A percentile compares a stretch with the other conserved stretches of the same genome.
phyloP scores from a whole-genome alignment of 2,888 invertebrate species.

The Polyommatus iphigenia region DNA sequence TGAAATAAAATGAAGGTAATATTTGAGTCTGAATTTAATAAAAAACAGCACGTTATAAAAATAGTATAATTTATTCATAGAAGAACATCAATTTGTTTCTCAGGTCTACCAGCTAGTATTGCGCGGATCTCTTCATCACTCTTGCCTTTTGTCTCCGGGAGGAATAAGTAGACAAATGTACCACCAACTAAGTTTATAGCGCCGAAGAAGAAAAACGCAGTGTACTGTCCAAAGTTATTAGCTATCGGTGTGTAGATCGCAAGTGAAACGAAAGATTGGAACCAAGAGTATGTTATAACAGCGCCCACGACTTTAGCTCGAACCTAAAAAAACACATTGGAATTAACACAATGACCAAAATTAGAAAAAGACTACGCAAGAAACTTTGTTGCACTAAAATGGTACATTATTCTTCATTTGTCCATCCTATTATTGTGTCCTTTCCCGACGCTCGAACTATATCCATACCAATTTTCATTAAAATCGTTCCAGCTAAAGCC shows the following conservation, averaged over 20 bases:
- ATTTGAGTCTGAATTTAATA: too few species aligned
- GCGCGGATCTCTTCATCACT: constrained; percentile 56
- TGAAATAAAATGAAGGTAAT: too few species aligned
- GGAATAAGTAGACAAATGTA: constrained; percentile 51
- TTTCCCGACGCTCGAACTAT: too few species aligned
- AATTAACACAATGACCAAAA: too few species aligned
- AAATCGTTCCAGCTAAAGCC: too few species aligned
- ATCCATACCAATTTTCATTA: too few species aligned
- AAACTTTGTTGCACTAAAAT: too few species aligned
- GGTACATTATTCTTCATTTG: too few species aligned
- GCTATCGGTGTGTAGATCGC: constrained; percentile 46
- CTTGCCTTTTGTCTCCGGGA: constrained; percentile 70
- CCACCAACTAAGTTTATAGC: constrained; percentile 53
- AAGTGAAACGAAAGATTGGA: constrained; percentile 49
- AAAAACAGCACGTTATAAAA: neutral
- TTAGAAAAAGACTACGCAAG: too few species aligned
- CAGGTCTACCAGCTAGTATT: constrained; percentile 7
- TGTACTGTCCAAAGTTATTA: constrained; percentile 52
- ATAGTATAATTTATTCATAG: neutral
- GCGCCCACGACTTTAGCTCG: constrained; percentile 54
- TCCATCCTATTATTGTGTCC: too few species aligned
- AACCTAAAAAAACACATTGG: constrained; percentile 48
- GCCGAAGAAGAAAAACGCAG: constrained; percentile 59
- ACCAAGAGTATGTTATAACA: constrained; percentile 51
- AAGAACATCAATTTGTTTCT: constrained; percentile 25